Evolutionary conservation across 2,797 vertebrate species (phyloP), one percentile per base, ranked within the genome.

Genomic region (Botia kubotai): DNA sequence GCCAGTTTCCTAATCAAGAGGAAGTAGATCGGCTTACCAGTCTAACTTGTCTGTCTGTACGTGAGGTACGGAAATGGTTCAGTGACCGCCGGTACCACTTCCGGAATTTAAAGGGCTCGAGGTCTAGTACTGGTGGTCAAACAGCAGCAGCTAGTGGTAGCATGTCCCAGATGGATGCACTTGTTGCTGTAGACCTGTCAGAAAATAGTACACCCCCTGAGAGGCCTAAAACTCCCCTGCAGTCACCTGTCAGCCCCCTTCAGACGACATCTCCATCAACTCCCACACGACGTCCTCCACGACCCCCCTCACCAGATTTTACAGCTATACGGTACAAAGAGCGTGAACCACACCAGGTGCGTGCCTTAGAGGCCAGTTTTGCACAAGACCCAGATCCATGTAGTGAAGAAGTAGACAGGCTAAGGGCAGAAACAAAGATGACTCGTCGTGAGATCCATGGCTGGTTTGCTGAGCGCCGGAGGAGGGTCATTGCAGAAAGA

Each of bases 61-160:
- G 97, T 68, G 97, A 99, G 85, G 97, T 99, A 14, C 95, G 98
- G 26, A 99, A 99, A 84, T 99, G 98, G 98, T 99, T 99, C 91
- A 99, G 98, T 0, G 97, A 99, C 81, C 94, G 97, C 26, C 93
- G 98, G 43, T 99, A 99, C 92, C 97, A 99, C 88, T 98, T 95
- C 83, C 94, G 97, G 83, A 98, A 98, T 16, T 90, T 93, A 13
- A 95, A 95, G 84, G 90, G 94, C 5, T 8, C 89, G 0, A 94
- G 91, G 63, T 73, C 89, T 1, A 78, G 85, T 86, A 66, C 87
- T 0, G 87, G 88, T 0, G 87, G 86, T 4, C 84, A 81, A 13
- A 60, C 50, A 4, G 58, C 81, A 0, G 6, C 77, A 39, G 70
- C 52, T 0, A 71, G 84, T 0, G 86, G 74, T 39, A 82, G 82